Conservation (phyloP, 2,888 invertebrate genomes). For the Pseudococcus viburni region DNA sequence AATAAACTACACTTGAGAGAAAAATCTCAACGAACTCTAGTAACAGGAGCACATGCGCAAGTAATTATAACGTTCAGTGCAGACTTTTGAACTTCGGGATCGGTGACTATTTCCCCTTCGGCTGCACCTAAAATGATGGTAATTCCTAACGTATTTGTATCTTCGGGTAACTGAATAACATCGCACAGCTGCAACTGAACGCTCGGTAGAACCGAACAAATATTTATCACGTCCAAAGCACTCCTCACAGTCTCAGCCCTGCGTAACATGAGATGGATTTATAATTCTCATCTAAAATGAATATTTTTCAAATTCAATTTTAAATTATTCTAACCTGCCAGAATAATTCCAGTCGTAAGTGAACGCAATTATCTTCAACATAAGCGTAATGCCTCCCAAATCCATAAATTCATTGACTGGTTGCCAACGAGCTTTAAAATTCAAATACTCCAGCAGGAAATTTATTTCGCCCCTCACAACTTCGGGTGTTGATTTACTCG, state of each 20-base stretch:
- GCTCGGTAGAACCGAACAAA: conserved; percentile 90
- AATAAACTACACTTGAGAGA: background rate
- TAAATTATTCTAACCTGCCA: conserved; percentile 75
- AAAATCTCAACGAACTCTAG: conserved; percentile 76
- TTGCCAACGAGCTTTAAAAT: conserved; percentile 81
- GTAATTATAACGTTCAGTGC: conserved; percentile 92
- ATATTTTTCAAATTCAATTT: background rate
- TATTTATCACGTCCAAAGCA: conserved; percentile 88
- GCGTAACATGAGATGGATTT: conserved; percentile 68
- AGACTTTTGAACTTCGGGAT: conserved; percentile 92
- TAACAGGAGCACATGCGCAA: conserved; percentile 92
- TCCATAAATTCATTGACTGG: conserved; percentile 90
- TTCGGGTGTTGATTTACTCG: conserved; percentile 81
- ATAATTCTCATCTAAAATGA: background rate
- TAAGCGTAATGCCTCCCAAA: conserved; percentile 85
- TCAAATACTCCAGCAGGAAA: conserved; percentile 82
- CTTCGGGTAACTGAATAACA: conserved; percentile 81
- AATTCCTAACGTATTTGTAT: conserved; percentile 82
- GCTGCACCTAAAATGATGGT: conserved; percentile 89
- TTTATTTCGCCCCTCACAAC: conserved; percentile 87
- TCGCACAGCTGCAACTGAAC: conserved; percentile 83
- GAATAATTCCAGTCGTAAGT: conserved; percentile 94
- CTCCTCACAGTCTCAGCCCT: conserved; percentile 86
- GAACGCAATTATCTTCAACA: conserved; percentile 89
- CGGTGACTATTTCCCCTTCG: conserved; percentile 91